A percentile compares a stretch with the other conserved stretches of the same genome.
These are phyloP conservation scores for Chelmon rostratus DNA, from an alignment of 2,797 vertebrate genomes.

Conservation along the genomic window DNA sequence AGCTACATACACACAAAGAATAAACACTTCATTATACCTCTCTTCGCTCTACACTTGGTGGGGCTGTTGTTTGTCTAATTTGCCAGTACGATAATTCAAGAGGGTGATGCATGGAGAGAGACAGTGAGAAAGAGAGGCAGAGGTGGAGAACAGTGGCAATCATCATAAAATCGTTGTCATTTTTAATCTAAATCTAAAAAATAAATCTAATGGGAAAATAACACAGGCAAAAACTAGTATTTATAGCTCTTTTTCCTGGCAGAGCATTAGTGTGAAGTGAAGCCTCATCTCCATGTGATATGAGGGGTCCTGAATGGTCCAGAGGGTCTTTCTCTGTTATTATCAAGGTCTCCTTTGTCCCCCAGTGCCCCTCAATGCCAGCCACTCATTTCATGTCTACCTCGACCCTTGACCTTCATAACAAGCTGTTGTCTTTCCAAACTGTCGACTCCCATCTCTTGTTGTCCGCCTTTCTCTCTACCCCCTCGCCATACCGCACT, in stretches of 20 bases:
- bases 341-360: slow-evolving; percentile 40
- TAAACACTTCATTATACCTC: background rate
- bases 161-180: no score
- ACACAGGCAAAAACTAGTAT: background rate
- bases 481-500: background rate
- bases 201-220: no score
- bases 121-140: background rate
- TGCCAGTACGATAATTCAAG: background rate
- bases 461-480: slow-evolving; percentile 17
- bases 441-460: slow-evolving; percentile 31
- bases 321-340: slow-evolving; percentile 31
- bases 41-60: slow-evolving; percentile 17
- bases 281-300: no score
- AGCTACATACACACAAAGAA: background rate
- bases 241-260: slow-evolving; percentile 22
- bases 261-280: slow-evolving; percentile 38
- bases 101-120: background rate
- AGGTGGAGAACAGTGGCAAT: no score
- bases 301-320: slow-evolving; percentile 23
- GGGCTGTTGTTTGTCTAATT: slow-evolving; percentile 39
- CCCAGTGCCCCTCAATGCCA: background rate
- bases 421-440: slow-evolving; percentile 42
- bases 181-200: no score
- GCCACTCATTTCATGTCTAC: slow-evolving; percentile 11
- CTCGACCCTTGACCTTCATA: slow-evolving; percentile 45